These are phyloP conservation scores for Andricus quercusramuli DNA, from an alignment of 2,888 invertebrate species.

Conservation along the genomic window DNA sequence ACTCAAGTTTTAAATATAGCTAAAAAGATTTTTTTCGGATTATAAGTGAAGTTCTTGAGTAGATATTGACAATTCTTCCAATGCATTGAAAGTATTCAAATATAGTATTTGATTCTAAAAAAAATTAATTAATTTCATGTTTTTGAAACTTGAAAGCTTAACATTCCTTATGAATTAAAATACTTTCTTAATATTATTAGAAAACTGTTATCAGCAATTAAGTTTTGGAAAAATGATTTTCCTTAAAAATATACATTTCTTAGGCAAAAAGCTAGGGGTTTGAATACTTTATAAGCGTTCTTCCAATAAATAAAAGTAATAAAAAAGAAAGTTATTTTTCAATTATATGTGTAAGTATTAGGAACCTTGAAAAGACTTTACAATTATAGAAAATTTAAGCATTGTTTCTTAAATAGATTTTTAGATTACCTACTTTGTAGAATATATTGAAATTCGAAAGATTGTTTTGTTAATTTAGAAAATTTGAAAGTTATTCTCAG, in stretches of 20 bases:
- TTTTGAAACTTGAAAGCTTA: not conserved
- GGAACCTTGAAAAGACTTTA: constrained; percentile 18
- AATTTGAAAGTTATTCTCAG: constrained; percentile 9
- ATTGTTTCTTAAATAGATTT: constrained; percentile 16
- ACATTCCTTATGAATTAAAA: not conserved
- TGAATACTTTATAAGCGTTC: constrained; percentile 32
- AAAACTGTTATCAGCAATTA: not conserved
- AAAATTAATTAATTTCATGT: not conserved
- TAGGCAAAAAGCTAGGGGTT: constrained; percentile 14
- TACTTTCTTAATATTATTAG: not conserved
- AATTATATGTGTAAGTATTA: constrained; percentile 21
- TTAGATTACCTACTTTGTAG: constrained; percentile 11
- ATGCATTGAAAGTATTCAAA: constrained; percentile 23
- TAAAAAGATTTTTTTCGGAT: not conserved
- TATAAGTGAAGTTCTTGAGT: not conserved
- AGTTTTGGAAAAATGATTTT: constrained; percentile 9
- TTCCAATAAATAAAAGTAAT: constrained; percentile 21
- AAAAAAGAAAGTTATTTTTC: constrained; percentile 23
- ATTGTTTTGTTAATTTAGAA: not conserved
- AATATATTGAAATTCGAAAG: constrained; percentile 3
- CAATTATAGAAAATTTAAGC: constrained; percentile 18
- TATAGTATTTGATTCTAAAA: not conserved
- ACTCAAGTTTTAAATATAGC: not conserved
- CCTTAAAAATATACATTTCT: not conserved
- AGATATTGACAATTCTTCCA: constrained; percentile 16